A percentile compares a stretch with the other conserved stretches of the same genome.
Conservation (phyloP, 1,140 invertebrate genomes). For the Platyscapa corneri region DNA sequence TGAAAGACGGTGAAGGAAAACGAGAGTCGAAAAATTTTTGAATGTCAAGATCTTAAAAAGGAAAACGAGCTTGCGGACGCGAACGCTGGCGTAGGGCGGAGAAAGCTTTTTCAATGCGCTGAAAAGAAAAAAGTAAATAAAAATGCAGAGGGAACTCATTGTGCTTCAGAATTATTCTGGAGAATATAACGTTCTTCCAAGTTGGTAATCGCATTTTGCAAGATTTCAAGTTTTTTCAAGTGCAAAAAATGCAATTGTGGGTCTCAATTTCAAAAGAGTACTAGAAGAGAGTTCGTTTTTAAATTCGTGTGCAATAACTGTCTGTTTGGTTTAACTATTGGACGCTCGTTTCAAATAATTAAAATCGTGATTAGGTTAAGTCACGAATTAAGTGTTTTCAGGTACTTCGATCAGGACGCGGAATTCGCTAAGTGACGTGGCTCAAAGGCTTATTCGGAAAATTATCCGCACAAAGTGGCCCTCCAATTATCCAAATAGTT, state of each 20-base stretch:
- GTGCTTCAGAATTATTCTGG: neutral
- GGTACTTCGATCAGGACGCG: too few relatives aligned
- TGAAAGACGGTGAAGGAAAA: neutral
- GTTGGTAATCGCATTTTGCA: neutral
- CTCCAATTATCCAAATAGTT: too few relatives aligned
- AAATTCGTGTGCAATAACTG: too few relatives aligned
- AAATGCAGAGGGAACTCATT: neutral
- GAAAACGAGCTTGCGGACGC: neutral
- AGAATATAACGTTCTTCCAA: neutral
- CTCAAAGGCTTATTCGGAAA: too few relatives aligned
- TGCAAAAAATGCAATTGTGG: neutral
- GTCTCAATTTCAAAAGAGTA: too few relatives aligned
- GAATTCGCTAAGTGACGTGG: too few relatives aligned
- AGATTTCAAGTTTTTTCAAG: neutral
- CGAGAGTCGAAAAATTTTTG: neutral
- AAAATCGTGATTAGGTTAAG: too few relatives aligned
- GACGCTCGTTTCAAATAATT: too few relatives aligned
- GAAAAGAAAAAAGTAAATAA: neutral
- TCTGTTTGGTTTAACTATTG: too few relatives aligned
- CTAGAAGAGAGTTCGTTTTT: too few relatives aligned
- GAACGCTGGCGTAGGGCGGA: neutral
- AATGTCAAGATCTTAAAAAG: neutral
- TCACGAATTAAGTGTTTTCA: too few relatives aligned
- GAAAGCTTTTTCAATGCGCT: neutral
- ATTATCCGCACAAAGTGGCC: too few relatives aligned